These are phyloP conservation scores for Oncopodura yosiiana DNA, from an alignment of 1,140 invertebrate species.

Conservation along the genomic window DNA sequence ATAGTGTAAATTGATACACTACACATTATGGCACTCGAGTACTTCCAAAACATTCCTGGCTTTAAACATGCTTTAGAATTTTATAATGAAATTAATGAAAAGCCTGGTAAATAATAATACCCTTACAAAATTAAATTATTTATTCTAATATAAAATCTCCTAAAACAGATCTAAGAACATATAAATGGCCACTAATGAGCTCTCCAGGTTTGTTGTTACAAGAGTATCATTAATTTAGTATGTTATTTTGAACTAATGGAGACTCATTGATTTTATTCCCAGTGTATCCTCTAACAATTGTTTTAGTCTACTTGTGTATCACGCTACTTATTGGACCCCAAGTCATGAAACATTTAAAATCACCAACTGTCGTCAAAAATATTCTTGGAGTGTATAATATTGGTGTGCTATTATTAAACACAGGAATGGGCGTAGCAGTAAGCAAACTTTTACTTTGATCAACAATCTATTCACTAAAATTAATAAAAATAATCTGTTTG, in stretches of 20 bases:
- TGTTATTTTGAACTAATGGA: neutral
- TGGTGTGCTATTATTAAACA: slow-evolving; percentile 10
- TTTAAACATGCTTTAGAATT: slow-evolving; percentile 12
- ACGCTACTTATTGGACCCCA: slow-evolving; percentile 2
- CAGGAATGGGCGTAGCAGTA: slow-evolving; percentile 9
- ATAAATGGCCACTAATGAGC: slow-evolving; percentile 3
- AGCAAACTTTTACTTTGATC: neutral
- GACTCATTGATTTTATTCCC: neutral
- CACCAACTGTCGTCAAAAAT: neutral
- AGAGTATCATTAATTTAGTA: slow-evolving; percentile 1
- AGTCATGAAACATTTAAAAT: slow-evolving; percentile 11
- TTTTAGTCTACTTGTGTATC: neutral
- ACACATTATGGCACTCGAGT: too few species aligned
- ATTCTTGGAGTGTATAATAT: slow-evolving; percentile 12
- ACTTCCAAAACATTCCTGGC: slow-evolving; percentile 5
- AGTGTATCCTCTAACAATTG: neutral
- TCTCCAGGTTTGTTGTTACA: neutral
- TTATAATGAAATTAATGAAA: slow-evolving; percentile 12
- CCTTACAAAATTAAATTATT: neutral
- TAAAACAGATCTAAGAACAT: neutral
- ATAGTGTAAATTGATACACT: too few species aligned
- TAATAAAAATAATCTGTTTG: neutral
- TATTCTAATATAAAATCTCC: neutral
- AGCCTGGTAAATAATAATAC: slow-evolving; percentile 8
- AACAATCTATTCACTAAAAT: neutral